phyloP scores from a whole-genome alignment of 2,888 invertebrate genomes.

The Tetrapedia diversipes region DNA sequence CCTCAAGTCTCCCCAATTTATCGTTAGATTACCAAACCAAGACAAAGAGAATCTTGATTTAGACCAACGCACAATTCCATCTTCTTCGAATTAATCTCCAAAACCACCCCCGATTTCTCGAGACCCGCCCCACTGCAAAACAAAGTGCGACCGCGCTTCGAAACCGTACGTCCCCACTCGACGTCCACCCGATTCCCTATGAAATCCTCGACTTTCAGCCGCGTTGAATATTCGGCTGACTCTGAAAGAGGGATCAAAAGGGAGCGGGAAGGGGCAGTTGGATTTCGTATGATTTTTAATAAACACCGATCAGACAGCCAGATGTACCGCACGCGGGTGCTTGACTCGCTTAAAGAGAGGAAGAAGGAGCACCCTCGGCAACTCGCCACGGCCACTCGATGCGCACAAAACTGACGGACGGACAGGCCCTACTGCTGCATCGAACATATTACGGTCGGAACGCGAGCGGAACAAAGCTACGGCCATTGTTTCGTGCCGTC shows the following conservation, averaged over 20 bases:
- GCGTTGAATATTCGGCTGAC: not conserved
- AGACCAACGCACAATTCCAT: no score
- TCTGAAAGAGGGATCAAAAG: not conserved
- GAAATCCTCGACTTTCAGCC: conserved; percentile 11
- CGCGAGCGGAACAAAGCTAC: conserved; percentile 77
- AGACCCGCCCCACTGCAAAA: not conserved
- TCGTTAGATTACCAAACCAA: no score
- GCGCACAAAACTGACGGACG: conserved; percentile 77
- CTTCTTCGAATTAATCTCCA: not conserved
- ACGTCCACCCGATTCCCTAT: conserved; percentile 4
- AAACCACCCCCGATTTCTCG: not conserved
- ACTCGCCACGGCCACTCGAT: conserved; percentile 72
- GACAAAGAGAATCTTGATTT: no score
- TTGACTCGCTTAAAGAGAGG: conserved; percentile 75
- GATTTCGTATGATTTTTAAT: conserved; percentile 78
- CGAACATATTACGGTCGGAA: conserved; percentile 77
- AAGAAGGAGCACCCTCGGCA: conserved; percentile 69
- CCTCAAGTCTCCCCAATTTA: no score
- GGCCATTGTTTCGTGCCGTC: conserved; percentile 81
- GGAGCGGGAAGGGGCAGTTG: no score
- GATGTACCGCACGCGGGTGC: conserved; percentile 77
- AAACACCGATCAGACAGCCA: conserved; percentile 81
- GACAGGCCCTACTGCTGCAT: conserved; percentile 71
- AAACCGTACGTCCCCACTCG: not conserved
- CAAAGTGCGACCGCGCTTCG: not conserved